Base-by-base conservation (phyloP, 2,113 vertebrate species). In the Mus spicilegus region DNA sequence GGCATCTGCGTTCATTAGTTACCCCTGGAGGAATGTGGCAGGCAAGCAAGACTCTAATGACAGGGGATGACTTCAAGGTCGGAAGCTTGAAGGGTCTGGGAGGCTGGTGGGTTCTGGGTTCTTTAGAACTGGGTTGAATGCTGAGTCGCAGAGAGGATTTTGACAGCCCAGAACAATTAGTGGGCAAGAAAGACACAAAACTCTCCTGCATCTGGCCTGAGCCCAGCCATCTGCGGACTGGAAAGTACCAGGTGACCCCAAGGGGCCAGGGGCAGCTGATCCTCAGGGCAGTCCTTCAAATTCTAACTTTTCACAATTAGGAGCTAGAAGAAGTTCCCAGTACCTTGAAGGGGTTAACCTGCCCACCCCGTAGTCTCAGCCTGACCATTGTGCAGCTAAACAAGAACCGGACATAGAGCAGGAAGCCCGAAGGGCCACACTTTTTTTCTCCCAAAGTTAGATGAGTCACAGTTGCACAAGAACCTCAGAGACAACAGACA, bases 401-500 rank as follows among this genome's bases (percentile, higher is more conserved):
- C 97, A 98, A 98, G 97, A 42, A 89, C 97, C 96, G 96, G 97
- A 98, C 94, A 19, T 70, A 94, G 56, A 61, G 89, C 97, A 97
- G 97, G 97, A 98, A 98, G 91, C 91, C 28, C 30, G 67, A 77
- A 85, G 90, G 94, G 95, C 97, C 85, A 42, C 16, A 58, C 58
- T 86, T 86, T 90, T 93, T 95, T 87, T 96, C 95, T 92, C 58
- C 86, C 61, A 7, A 36, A 93, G 89, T 16, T n/a, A 30, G 11
- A 75, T 98, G 97, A 97, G 87, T 96, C 95, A 98, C 54, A 12
- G 87, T 80, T 33, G 56, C 58, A 63, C 7, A 14, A 20, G 81
- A 73, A 70, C 92, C 58, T 81, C 1, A 0, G 72, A 84, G 61
- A 73, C 36, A 49, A 67, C 42, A 61, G 75, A 67, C 61, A 78